Evolutionary conservation across 2,113 vertebrate genomes (phyloP), one percentile per base, ranked within the genome.

Genomic region (Solea solea): DNA sequence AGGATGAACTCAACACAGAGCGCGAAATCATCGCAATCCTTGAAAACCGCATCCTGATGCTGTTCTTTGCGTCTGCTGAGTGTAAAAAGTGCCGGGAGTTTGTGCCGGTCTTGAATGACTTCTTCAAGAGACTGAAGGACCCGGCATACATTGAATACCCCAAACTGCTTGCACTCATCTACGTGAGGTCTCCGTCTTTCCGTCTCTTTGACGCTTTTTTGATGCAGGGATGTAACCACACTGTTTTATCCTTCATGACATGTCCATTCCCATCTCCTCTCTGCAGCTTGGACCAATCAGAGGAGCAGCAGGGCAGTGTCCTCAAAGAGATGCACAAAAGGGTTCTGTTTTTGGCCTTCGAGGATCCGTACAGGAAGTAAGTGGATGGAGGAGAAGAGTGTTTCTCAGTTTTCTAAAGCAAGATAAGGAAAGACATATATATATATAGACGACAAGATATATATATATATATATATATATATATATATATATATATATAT

Each of bases 141-240:
- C 94, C 96, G 45, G 95, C 94, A 8, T 95, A 96, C 40, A 95
- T 97, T 48, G 92, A 95, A 10, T 92, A 97, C 46, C 92, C 96
- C 0, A 93, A 95, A 8, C 95, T 96, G 77, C 74, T 98, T 2
- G 93, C 88, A 0, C 91, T 96, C 63, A 82, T 98, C 0, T 97
- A 95, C 44, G 80, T 98, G 71, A 96, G 96, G 41, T 92, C 14
- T 34, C 7, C n/a, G 7, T 9, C 9, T 65, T 28, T 5, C 7
- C 34, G 60, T 63, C 10, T 21, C 4, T 58, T 42, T 48, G 10
- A 25, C 25, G 45, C 42, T 27, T 42, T 39, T 27, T 42, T 39
- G n/a, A 41, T 53, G 71, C 56, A 4, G 48, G 9, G 40, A 25
- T 55, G 5, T 9, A 14, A 0, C 39, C 51, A 9, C 40, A n/a